Percentiles rank a stretch among this genome's conserved stretches.
phyloP scores from a whole-genome alignment of 2,888 invertebrate species.

The Didymodactylos carnosus region DNA sequence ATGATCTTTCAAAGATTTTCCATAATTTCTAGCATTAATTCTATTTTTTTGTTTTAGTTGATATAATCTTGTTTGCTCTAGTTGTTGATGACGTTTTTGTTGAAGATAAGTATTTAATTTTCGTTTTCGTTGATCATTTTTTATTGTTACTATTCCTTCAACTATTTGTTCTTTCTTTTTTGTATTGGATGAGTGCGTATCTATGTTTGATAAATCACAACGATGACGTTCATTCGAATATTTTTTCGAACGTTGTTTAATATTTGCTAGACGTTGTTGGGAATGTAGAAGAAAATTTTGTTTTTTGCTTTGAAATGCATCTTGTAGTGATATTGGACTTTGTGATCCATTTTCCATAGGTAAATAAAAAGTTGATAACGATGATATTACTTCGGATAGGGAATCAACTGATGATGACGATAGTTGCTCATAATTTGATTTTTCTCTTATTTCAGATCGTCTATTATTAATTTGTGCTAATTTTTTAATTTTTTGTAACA shows the following conservation, averaged over 20 bases:
- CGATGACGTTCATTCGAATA: neutral
- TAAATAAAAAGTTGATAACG: neutral
- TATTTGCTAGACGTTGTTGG: neutral
- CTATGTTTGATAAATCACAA: neutral
- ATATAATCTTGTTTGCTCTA: neutral
- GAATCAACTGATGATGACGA: neutral
- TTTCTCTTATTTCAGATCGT: too few relatives aligned
- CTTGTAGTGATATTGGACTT: neutral
- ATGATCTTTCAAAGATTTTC: neutral
- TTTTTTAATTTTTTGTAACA: neutral
- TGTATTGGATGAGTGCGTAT: too few relatives aligned
- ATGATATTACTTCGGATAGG: too few relatives aligned
- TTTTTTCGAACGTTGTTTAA: neutral
- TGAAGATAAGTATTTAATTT: neutral
- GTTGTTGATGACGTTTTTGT: neutral
- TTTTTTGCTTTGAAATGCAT: neutral
- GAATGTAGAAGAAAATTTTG: neutral
- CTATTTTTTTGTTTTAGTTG: neutral
- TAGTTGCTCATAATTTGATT: neutral
- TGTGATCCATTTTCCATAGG: neutral
- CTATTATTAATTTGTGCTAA: too few relatives aligned
- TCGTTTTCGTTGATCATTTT: too few relatives aligned
- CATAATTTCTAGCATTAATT: neutral
- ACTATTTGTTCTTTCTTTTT: too few relatives aligned
- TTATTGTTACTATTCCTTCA: too few relatives aligned